These are phyloP conservation scores for Promerops cafer DNA, from an alignment of 2,113 vertebrate species.

Conservation along the genomic window DNA sequence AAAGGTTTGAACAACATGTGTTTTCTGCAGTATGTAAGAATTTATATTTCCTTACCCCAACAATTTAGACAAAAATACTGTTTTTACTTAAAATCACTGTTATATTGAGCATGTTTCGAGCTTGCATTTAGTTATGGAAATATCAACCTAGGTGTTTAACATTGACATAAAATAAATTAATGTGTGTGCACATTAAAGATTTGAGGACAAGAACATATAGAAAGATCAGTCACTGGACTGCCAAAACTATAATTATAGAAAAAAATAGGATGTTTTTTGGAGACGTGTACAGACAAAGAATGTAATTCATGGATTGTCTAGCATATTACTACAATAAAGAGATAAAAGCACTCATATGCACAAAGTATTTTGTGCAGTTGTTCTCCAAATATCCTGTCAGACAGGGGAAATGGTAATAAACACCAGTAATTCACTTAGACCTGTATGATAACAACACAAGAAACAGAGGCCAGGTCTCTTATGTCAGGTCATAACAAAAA, in stretches of 20 bases:
- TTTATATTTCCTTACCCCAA: neutral
- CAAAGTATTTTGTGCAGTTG: neutral
- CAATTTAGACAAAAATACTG: neutral
- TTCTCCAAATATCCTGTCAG: neutral
- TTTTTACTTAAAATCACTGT: neutral
- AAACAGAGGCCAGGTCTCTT: neutral
- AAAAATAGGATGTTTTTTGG: neutral
- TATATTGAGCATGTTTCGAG: neutral
- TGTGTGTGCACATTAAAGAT: neutral
- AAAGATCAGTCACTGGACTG: neutral
- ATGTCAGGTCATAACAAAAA: neutral
- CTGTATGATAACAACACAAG: neutral
- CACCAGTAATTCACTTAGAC: neutral
- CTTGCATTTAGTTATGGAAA: neutral
- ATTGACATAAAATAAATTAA: neutral
- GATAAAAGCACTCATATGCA: neutral
- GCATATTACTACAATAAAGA: neutral
- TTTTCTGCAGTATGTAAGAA: neutral
- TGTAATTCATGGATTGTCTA: neutral
- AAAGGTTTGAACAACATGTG: neutral
- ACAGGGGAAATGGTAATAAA: neutral
- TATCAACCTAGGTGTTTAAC: neutral
- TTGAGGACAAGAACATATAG: neutral
- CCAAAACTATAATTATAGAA: neutral
- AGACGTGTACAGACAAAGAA: neutral